Evolutionary conservation across 2,888 invertebrate genomes (phyloP), one percentile per base, ranked within the genome.

Genomic region (Diplolepis rosae): DNA sequence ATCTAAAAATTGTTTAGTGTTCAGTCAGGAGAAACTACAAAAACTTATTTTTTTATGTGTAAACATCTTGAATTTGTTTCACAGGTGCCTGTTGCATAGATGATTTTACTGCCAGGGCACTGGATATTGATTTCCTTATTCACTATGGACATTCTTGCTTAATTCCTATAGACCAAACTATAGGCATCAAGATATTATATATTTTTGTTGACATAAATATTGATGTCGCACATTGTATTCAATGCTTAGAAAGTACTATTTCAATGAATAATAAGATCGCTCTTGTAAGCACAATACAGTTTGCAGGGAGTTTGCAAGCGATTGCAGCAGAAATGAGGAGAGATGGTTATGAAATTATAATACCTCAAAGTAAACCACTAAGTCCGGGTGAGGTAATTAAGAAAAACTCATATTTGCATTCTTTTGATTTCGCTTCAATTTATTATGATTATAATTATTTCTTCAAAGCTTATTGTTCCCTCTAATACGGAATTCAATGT

Each of bases 91-190:
- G 99, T 88, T 99, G 99, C 88, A 94, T 99, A 11, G 99, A 99
- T 87, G 99, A 99, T 90, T 95, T 94, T 86, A 97, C 98, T 0
- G 98, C 99, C 0, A 92, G 93, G 82, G 96, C 97, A 0, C 91
- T 99, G 35, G 95, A 95, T 11, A 96, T 96, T 7, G 96, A 98
- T 82, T 90, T 99, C 24, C 90, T 98, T 77, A 94, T 99, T 32
- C 99, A 99, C 89, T 99, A 99, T 88, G 99, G 98, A 0, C 99
- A 99, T 89, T 98, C 98, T 78, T 99, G 99, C 89, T 92, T 97
- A 66, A 94, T 98, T 82, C 97, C 97, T 1, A 93, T 97, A 51
- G 95, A 96, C 87, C 94, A 94, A 87, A 96, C 95, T 9, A 91
- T 91, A 80, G 94, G 94, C 68, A 94, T 99, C 66, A 96, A 96